A percentile compares a stretch with the other conserved stretches of the same genome.
Conservation (phyloP, 64 coral and sea anemone genomes). For the Actinia equina region DNA sequence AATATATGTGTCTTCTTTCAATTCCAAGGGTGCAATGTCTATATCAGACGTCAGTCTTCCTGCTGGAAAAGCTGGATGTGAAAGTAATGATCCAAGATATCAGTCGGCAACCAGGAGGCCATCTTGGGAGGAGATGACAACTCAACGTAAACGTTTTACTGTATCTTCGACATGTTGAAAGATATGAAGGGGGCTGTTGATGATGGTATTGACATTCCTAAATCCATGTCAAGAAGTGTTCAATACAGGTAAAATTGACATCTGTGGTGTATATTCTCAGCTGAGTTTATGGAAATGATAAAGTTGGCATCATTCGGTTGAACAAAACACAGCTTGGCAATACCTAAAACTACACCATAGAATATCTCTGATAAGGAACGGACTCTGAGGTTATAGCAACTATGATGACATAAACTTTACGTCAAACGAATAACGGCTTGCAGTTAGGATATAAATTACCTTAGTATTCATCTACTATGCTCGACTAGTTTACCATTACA, state of each 20-base stretch:
- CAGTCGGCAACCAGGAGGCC: not conserved
- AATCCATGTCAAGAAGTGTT: constrained; percentile 15
- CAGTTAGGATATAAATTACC: too few relatives aligned
- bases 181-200: not conserved
- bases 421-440: too few relatives aligned
- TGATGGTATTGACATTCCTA: not conserved
- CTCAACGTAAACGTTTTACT: not conserved
- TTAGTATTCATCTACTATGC: not conserved
- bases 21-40: not conserved
- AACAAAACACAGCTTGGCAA: too few relatives aligned
- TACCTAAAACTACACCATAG: too few relatives aligned
- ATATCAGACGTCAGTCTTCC: not conserved
- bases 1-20: not conserved
- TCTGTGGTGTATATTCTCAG: too few relatives aligned
- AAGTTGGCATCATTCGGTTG: too few relatives aligned
- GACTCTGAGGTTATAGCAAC: too few relatives aligned
- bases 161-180: constrained; percentile 22
- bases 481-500: too few relatives aligned
- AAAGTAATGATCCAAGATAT: not conserved
- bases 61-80: constrained; percentile 16
- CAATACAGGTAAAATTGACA: not conserved
- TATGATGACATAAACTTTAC: too few relatives aligned
- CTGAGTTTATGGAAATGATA: too few relatives aligned
- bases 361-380: too few relatives aligned
- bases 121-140: constrained; percentile 12